phyloP scores from a whole-genome alignment of 2,888 invertebrate species.

The Melanostoma mellinum region DNA sequence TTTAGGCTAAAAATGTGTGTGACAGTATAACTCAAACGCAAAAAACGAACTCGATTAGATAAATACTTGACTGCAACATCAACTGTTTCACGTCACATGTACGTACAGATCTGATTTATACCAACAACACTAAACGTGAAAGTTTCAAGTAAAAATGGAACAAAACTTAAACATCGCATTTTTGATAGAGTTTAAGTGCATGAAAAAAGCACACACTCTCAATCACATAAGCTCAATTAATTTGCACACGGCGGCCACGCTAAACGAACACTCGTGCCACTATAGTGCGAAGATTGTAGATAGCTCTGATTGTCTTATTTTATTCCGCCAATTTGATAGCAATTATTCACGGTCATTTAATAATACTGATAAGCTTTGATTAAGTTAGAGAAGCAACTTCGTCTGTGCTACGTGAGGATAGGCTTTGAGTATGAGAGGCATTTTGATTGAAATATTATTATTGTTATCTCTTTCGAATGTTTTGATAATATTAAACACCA shows the following conservation, averaged over 20 bases:
- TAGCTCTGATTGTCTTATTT: slow-evolving; percentile 42
- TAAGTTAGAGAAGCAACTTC: slow-evolving; percentile 20
- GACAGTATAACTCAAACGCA: no score
- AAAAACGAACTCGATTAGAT: no score
- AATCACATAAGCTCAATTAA: neutral
- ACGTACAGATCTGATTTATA: no score
- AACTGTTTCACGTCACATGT: no score
- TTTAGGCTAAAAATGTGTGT: no score
- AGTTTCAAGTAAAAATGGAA: no score
- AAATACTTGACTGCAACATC: no score
- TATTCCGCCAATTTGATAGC: slow-evolving; percentile 19
- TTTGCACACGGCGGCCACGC: neutral
- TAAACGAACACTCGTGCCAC: neutral
- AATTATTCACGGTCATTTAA: slow-evolving; percentile 43
- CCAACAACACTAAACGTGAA: no score
- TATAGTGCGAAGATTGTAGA: slow-evolving; percentile 5
- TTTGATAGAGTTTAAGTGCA: neutral
- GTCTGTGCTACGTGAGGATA: slow-evolving; percentile 15
- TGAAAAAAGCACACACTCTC: neutral
- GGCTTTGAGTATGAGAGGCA: slow-evolving; percentile 7
- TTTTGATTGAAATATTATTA: slow-evolving; percentile 1
- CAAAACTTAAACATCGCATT: neutral
- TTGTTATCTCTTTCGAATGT: neutral
- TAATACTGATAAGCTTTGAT: slow-evolving; percentile 33
- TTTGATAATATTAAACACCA: slow-evolving; percentile 1